Evolutionary conservation across 53 echinoderm and acorn worm species (phyloP), one percentile per base, ranked within the genome.

Genomic region (Holothuria leucospilota): DNA sequence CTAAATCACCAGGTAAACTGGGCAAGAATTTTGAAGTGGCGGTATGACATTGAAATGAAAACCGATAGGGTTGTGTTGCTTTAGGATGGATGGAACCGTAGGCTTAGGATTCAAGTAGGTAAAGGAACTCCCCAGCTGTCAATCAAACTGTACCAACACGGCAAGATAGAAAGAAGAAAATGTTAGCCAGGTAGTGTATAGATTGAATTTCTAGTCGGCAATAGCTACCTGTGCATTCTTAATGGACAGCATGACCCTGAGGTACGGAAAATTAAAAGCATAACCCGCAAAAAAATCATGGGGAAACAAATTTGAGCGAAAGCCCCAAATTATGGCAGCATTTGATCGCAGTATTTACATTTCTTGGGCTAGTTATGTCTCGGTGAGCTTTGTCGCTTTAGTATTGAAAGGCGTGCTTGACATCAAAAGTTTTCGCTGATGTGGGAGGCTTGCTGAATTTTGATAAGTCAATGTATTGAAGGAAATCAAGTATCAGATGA

Each of bases 31-130:
- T 75, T 75, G 75, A 75, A 75, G 75, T 75, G 75, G 46, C 16
- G 51, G 51, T 51, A 49, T 75, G 75, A 75, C 75, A 75, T 75
- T 75, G 75, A 75, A 75, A 75, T 75, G 75, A 52, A 75, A 75
- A 52, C 75, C 51, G 75, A 75, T 75, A 75, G 75, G 75, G 75
- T 52, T 52, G 75, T 75, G 28, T 41, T 70, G 28, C 39, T 20
- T 49, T 10, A 10, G 24, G 75, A 75, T 75, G 75, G 42, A 41
- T 39, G 75, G 52, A 75, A 49, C 51, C 39, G 26, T 51, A 26
- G 51, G 75, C 27, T 75, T 49, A 49, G 51, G 75, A 75, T 42
- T 75, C 49, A 75, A 75, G 75, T 75, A 75, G 75, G 75, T 49
- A 27, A 29, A 75, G 51, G 52, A 26, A 49, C 52, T 75, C 75